Evolutionary conservation across 64 coral and sea anemone species (phyloP).

Genomic region (Montipora efflorescens): DNA sequence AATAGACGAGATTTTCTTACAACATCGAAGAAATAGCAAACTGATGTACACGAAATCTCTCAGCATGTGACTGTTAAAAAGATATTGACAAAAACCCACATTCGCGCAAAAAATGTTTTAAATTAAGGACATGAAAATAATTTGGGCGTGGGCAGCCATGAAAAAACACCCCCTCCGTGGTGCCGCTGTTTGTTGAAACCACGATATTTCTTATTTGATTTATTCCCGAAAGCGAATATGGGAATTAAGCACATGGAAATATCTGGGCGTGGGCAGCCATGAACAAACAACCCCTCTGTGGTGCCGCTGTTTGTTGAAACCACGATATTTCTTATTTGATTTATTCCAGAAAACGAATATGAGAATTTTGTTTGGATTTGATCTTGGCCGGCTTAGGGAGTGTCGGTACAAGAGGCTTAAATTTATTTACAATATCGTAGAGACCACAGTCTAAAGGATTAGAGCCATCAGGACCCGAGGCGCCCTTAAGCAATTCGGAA

Average conservation of each 20-base stretch:
- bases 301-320: background rate
- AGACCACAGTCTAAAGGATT: slow-evolving; percentile 10
- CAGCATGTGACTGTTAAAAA: too few relatives aligned
- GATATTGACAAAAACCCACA: too few relatives aligned
- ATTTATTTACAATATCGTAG: background rate
- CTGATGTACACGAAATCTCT: too few relatives aligned
- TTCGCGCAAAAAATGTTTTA: too few relatives aligned
- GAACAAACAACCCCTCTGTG: background rate
- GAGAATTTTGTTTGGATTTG: background rate
- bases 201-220: background rate
- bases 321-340: background rate
- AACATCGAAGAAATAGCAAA: too few relatives aligned
- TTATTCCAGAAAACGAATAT: background rate
- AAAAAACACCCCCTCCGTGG: background rate
- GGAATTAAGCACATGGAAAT: background rate
- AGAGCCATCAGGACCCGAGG: background rate
- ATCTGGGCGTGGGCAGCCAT: background rate
- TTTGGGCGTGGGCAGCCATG: background rate
- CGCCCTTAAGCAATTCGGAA: background rate
- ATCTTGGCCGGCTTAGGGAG: background rate
- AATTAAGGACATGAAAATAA: background rate
- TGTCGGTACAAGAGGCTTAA: background rate
- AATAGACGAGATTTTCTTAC: too few relatives aligned
- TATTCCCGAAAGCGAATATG: background rate
- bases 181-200: background rate